phyloP scores from a whole-genome alignment of 2,113 vertebrate species.

The Tricholaema leucomelas region DNA sequence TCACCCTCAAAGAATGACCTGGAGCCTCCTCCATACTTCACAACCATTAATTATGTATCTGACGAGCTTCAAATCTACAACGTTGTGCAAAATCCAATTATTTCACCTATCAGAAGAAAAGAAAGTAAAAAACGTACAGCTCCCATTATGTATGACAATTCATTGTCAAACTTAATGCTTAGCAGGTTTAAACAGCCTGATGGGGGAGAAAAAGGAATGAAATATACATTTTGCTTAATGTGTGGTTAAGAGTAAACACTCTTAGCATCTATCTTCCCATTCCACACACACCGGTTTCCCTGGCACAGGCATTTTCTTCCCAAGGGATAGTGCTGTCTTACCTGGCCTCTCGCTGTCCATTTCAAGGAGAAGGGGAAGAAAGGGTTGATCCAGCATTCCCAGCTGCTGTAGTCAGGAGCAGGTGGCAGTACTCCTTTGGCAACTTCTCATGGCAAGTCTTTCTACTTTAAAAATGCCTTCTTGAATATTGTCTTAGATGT shows the following conservation, averaged over 20 bases:
- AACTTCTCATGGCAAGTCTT: not conserved
- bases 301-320: not conserved
- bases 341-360: not conserved
- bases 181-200: not conserved
- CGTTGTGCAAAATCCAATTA: not conserved
- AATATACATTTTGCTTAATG: not conserved
- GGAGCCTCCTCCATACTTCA: not conserved
- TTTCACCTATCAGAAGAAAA: not conserved
- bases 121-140: accelerated
- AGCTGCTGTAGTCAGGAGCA: not conserved
- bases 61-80: not conserved
- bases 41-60: not conserved
- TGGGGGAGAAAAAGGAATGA: not conserved
- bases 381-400: not conserved
- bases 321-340: not conserved
- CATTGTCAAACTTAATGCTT: not conserved
- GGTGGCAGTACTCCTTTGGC: not conserved
- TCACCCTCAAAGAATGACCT: not conserved
- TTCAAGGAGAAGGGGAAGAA: not conserved
- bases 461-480: not conserved
- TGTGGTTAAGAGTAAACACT: not conserved
- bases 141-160: not conserved
- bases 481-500: accelerated
- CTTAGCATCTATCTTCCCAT: not conserved
- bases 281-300: accelerated